These are phyloP conservation scores for Dynastes tityus DNA, from an alignment of 2,888 invertebrate species.

Conservation along the genomic window DNA sequence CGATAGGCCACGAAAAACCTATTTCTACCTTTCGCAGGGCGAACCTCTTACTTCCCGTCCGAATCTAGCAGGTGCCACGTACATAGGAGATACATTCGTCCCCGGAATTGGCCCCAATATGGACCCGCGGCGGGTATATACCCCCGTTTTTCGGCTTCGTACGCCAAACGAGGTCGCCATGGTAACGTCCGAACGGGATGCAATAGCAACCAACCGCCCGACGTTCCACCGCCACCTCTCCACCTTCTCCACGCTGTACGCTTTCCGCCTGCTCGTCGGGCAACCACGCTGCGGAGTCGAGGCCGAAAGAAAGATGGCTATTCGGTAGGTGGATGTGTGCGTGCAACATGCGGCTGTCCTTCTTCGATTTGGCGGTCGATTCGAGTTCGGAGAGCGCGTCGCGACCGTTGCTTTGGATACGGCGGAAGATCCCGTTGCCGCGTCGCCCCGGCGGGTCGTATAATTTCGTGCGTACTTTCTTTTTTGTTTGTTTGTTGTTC, in stretches of 20 bases:
- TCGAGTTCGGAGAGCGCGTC: no score
- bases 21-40: no score
- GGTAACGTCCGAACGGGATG: constrained; percentile 31
- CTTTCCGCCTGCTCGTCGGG: constrained; percentile 9
- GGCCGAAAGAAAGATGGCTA: constrained; percentile 18
- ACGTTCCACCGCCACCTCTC: constrained; percentile 20
- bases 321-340: background rate
- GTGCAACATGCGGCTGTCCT: background rate
- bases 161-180: constrained; percentile 39
- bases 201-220: constrained; percentile 17
- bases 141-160: constrained; percentile 26
- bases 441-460: no score
- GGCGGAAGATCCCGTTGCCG: no score
- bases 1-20: no score
- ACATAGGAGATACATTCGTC: background rate
- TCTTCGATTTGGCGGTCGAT: background rate
- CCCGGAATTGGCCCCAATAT: background rate
- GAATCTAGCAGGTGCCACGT: no score
- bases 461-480: no score
- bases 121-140: background rate
- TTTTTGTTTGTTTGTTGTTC: no score
- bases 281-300: background rate
- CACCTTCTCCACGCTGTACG: background rate
- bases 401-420: no score
- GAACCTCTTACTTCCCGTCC: no score